A percentile compares a stretch with the other conserved stretches of the same genome.
These are phyloP conservation scores for Spheniscus humboldti DNA, from an alignment of 2,797 vertebrate genomes.

Conservation along the genomic window DNA sequence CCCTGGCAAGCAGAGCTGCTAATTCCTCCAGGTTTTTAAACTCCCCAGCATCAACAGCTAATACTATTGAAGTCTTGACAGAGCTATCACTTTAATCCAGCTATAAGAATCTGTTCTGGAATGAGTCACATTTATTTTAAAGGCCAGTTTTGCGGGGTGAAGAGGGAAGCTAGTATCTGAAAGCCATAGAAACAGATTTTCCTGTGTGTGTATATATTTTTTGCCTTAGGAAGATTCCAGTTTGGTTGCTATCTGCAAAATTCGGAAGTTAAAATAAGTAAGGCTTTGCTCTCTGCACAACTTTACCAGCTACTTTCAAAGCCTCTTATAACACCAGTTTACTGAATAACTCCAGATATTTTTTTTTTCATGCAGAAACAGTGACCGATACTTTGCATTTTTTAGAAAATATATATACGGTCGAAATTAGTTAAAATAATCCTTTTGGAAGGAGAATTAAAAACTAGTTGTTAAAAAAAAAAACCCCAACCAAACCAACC, in stretches of 20 bases:
- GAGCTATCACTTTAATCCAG: slow-evolving; percentile 60
- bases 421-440: background rate
- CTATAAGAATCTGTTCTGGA: slow-evolving; percentile 38
- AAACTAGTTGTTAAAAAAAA: background rate
- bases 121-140: slow-evolving; percentile 66
- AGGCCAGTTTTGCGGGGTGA: slow-evolving; percentile 27
- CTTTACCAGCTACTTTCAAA: background rate
- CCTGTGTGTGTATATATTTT: background rate
- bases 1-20: slow-evolving; percentile 2
- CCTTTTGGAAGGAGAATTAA: background rate
- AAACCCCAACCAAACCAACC: background rate
- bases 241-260: background rate
- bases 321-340: background rate
- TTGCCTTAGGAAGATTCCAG: background rate
- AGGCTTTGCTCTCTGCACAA: background rate
- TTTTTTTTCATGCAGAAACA: background rate
- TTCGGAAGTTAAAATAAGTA: slow-evolving; percentile 10
- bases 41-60: slow-evolving; percentile 47
- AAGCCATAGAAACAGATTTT: slow-evolving; percentile 37
- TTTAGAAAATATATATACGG: background rate
- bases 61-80: slow-evolving; percentile 35
- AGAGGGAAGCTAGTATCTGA: slow-evolving; percentile 7
- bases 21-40: slow-evolving; percentile 58
- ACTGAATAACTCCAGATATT: background rate
- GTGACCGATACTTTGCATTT: background rate